phyloP scores from a whole-genome alignment of 2,888 invertebrate species.

The Parelbella ahira region DNA sequence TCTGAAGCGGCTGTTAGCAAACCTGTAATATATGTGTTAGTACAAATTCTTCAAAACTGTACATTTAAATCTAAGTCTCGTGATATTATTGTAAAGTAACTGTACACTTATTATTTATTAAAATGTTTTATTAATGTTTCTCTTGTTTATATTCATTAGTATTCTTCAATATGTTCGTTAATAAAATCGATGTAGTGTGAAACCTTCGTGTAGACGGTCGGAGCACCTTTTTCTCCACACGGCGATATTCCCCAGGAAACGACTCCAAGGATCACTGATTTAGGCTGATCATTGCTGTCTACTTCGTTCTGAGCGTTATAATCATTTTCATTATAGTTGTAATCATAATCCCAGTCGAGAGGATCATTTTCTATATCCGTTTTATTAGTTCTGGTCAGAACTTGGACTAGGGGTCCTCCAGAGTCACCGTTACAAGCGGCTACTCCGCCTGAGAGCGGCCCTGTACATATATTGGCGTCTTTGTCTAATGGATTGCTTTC shows the following conservation, averaged over 20 bases:
- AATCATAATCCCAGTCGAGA: slow-evolving; percentile 27
- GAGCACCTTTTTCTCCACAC: slow-evolving; percentile 72
- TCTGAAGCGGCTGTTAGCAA: too few species aligned
- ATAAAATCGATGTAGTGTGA: slow-evolving; percentile 71
- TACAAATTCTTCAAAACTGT: too few species aligned
- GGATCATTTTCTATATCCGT: slow-evolving; percentile 22
- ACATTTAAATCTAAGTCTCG: too few species aligned
- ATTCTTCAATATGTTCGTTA: slow-evolving; percentile 38
- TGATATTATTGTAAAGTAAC: slow-evolving; percentile 10
- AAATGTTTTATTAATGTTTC: slow-evolving; percentile 10
- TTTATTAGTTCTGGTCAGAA: slow-evolving; percentile 30
- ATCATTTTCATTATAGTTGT: slow-evolving; percentile 28
- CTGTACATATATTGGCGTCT: slow-evolving; percentile 75
- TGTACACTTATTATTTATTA: slow-evolving; percentile 17
- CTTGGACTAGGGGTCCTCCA: slow-evolving; percentile 74
- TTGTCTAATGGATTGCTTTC: slow-evolving; percentile 63
- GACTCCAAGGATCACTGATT: slow-evolving; percentile 67
- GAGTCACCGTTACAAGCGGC: slow-evolving; percentile 81
- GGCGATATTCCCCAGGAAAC: slow-evolving; percentile 80
- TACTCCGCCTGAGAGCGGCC: slow-evolving; percentile 66
- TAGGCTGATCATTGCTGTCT: slow-evolving; percentile 28
- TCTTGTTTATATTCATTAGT: slow-evolving; percentile 10
- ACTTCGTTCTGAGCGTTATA: slow-evolving; percentile 14
- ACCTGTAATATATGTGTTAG: too few species aligned
- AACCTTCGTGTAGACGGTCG: slow-evolving; percentile 77